Percentiles rank a stretch among this genome's conserved stretches.
These are phyloP conservation scores for Bellardia pandia DNA, from an alignment of 2,888 invertebrate species.

Conservation along the genomic window DNA sequence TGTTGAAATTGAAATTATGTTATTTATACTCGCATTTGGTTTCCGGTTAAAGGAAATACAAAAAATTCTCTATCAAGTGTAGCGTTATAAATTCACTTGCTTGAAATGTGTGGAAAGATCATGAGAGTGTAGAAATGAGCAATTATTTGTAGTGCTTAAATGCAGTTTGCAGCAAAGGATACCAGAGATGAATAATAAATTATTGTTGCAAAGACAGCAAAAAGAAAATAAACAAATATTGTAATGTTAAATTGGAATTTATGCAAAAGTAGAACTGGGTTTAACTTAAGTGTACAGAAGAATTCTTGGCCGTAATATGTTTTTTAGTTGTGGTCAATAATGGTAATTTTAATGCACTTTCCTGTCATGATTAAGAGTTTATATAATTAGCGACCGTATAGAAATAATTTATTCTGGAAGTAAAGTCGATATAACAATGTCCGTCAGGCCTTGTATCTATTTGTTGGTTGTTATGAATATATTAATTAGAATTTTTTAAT, in stretches of 20 bases:
- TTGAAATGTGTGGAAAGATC: slow-evolving; percentile 63
- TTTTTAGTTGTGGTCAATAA: no score
- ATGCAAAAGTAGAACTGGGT: neutral
- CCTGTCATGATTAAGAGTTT: no score
- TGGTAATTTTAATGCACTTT: no score
- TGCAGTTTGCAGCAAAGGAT: neutral
- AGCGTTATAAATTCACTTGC: slow-evolving; percentile 49
- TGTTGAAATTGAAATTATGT: slow-evolving; percentile 41
- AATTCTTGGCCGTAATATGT: no score
- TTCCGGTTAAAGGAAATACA: slow-evolving; percentile 46
- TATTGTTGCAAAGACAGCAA: neutral
- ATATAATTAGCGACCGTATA: no score
- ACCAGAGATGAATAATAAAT: neutral
- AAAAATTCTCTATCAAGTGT: slow-evolving; percentile 29
- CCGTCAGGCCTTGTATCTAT: no score
- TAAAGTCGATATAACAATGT: no score
- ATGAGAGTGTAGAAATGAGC: slow-evolving; percentile 53
- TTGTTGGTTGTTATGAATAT: no score
- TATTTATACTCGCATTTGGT: slow-evolving; percentile 63
- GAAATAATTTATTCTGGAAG: no score
- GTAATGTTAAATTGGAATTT: neutral
- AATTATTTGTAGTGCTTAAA: slow-evolving; percentile 47
- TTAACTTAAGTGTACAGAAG: neutral
- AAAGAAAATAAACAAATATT: neutral
- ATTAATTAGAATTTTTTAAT: no score